These are phyloP conservation scores for Drosophila subpulchrella DNA, from an alignment of 1,140 invertebrate genomes.

Conservation along the genomic window DNA sequence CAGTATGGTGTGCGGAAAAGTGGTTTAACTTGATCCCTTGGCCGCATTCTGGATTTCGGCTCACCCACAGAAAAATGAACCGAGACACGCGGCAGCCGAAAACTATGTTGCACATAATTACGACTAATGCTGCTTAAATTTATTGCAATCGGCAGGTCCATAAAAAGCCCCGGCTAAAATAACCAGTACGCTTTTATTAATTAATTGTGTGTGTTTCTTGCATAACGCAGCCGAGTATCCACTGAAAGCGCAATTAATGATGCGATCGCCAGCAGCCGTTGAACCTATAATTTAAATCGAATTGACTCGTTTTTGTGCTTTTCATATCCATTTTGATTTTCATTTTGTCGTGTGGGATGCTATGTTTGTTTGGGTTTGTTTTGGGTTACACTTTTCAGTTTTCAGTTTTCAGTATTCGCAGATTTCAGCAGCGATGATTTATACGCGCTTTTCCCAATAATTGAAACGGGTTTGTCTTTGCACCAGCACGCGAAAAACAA, in stretches of 20 bases:
- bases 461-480: conserved; percentile 53
- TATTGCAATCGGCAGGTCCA: conserved; percentile 16
- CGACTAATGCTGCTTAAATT: conserved; percentile 26
- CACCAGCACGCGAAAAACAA: conserved; percentile 9
- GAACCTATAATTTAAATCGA: conserved; percentile 39
- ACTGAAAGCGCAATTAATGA: conserved; percentile 31
- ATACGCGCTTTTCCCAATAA: conserved; percentile 56
- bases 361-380: background rate
- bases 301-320: conserved; percentile 26
- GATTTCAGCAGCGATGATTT: conserved; percentile 15
- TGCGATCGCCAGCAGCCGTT: conserved; percentile 29
- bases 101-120: conserved; percentile 32
- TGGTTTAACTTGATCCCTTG: conserved; percentile 10
- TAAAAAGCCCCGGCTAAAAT: conserved; percentile 6
- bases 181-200: conserved; percentile 35
- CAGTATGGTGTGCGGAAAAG: background rate
- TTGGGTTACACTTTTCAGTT: conserved; percentile 4
- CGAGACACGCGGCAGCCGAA: conserved; percentile 1
- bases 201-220: conserved; percentile 28
- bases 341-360: conserved; percentile 6
- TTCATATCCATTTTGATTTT: background rate
- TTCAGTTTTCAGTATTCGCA: background rate
- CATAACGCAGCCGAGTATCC: background rate
- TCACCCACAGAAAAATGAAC: conserved; percentile 10
- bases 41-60: conserved; percentile 6